Evolutionary conservation across 2,113 vertebrate genomes (phyloP).

Genomic region (Laticauda laticaudata): DNA sequence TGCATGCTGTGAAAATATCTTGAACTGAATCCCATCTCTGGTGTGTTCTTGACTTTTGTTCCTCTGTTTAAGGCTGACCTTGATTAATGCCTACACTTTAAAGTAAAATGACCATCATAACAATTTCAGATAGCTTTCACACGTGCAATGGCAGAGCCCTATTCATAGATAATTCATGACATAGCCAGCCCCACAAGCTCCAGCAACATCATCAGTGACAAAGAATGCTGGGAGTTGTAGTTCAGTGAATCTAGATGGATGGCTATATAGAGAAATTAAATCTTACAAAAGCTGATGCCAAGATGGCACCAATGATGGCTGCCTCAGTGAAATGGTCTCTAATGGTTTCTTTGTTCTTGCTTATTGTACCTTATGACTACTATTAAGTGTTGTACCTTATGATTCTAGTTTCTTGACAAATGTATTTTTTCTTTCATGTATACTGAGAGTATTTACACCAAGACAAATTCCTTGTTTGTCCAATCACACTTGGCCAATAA

Average conservation of each 20-base stretch:
- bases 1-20: background rate
- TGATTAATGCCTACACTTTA: background rate
- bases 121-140: background rate
- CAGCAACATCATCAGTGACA: background rate
- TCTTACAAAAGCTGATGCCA: background rate
- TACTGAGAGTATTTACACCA: too few relatives aligned
- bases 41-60: background rate
- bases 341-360: too few relatives aligned
- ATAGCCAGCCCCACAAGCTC: background rate
- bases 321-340: too few relatives aligned
- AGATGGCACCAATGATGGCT: too few relatives aligned
- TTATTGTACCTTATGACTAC: too few relatives aligned
- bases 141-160: background rate
- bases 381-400: too few relatives aligned
- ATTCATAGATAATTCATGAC: background rate
- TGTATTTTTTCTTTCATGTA: too few relatives aligned
- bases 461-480: too few relatives aligned
- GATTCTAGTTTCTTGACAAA: too few relatives aligned
- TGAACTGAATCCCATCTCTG: background rate
- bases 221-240: background rate
- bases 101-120: background rate
- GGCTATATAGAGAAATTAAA: background rate
- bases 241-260: background rate
- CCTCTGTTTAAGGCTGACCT: background rate
- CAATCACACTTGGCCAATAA: too few relatives aligned